A percentile compares a stretch with the other conserved stretches of the same genome.
Evolutionary conservation across 2,113 vertebrate genomes (phyloP).

Genomic region (Chlorocebus sabaeus): DNA sequence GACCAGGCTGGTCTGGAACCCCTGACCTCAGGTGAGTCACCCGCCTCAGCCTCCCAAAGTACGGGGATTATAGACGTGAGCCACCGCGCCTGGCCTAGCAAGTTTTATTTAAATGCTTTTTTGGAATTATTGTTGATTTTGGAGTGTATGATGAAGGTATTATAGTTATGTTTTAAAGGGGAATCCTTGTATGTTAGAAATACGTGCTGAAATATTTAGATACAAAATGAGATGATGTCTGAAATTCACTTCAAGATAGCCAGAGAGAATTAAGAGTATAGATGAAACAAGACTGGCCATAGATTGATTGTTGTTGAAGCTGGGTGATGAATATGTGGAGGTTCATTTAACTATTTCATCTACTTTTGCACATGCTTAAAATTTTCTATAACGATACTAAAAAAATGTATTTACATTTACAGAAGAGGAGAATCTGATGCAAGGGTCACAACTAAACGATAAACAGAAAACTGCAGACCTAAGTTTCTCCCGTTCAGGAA

Average conservation of each 20-base stretch:
- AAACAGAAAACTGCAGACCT: background rate
- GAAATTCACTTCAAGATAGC: conserved; percentile 34
- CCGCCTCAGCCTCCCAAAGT: too few species aligned
- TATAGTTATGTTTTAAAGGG: conserved; percentile 42
- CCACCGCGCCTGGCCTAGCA: background rate
- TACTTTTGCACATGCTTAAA: background rate
- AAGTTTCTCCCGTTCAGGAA: background rate
- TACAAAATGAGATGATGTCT: conserved; percentile 44
- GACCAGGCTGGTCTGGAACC: too few species aligned
- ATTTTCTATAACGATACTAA: background rate
- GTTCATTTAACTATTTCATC: background rate
- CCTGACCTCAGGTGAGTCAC: too few species aligned
- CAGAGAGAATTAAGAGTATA: background rate
- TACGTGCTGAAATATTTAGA: conserved; percentile 54
- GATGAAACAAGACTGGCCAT: background rate
- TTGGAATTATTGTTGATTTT: conserved; percentile 48
- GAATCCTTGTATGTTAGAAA: conserved; percentile 31
- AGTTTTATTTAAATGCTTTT: conserved; percentile 55
- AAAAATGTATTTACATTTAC: background rate
- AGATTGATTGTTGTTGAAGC: background rate
- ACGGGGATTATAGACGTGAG: too few species aligned
- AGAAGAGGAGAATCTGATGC: background rate
- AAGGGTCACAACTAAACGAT: background rate
- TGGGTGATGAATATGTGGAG: background rate
- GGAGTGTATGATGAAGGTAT: conserved; percentile 8